phyloP scores from a whole-genome alignment of 2,888 invertebrate genomes.

The Agrenia bidenticulata region DNA sequence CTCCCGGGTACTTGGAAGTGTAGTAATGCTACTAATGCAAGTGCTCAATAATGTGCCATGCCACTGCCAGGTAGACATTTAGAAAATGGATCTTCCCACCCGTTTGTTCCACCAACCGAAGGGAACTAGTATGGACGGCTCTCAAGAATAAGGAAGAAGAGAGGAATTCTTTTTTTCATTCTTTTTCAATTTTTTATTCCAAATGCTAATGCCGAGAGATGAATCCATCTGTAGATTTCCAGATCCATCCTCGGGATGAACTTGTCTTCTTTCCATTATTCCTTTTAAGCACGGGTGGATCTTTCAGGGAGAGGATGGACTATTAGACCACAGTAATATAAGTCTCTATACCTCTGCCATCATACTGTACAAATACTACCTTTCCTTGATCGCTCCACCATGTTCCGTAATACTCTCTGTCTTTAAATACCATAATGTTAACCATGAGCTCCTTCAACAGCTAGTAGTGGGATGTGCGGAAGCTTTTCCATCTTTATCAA shows the following conservation, averaged over 20 bases:
- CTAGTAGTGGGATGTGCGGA: not conserved
- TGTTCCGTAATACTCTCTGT: too few species aligned
- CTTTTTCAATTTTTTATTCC: conserved; percentile 10
- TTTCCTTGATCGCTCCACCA: too few species aligned
- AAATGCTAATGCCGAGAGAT: not conserved
- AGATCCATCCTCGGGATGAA: conserved; percentile 7
- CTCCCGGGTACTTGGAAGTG: too few species aligned
- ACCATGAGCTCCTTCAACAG: too few species aligned
- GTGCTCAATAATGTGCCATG: too few species aligned
- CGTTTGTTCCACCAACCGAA: not conserved
- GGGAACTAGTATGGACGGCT: not conserved
- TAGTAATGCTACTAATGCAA: too few species aligned
- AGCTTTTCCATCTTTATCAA: too few species aligned
- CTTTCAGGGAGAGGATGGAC: not conserved
- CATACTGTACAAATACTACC: not conserved
- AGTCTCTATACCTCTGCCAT: too few species aligned
- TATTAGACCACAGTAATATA: too few species aligned
- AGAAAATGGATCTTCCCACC: conserved; percentile 15
- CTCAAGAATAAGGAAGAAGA: not conserved
- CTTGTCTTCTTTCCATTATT: conserved; percentile 9
- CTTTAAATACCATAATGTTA: too few species aligned
- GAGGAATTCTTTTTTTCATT: not conserved
- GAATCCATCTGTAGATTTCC: not conserved
- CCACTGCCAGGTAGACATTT: conserved; percentile 3
- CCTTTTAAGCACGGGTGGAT: not conserved